These are phyloP conservation scores for Xestia sexstrigata DNA, from an alignment of 2,888 invertebrate species.

Conservation along the genomic window DNA sequence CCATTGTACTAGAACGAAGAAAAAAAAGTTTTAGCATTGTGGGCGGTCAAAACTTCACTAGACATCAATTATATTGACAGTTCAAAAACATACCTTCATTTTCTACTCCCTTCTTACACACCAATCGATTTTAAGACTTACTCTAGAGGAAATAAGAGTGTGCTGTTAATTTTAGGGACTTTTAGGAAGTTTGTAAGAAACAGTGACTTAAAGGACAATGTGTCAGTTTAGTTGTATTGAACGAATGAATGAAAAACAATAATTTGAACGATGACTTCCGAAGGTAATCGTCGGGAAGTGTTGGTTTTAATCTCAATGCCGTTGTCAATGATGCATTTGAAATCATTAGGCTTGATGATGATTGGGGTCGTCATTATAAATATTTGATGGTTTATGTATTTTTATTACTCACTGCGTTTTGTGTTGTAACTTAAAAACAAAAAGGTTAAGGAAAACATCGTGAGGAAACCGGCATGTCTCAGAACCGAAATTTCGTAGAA, in stretches of 20 bases:
- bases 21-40: slow-evolving; percentile 57
- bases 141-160: fast-evolving
- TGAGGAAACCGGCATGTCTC: neutral
- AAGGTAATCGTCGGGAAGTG: slow-evolving; percentile 41
- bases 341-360: slow-evolving; percentile 51
- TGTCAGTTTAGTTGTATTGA: slow-evolving; percentile 53
- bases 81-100: slow-evolving; percentile 28
- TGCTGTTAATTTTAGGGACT: neutral
- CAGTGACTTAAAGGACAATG: slow-evolving; percentile 42
- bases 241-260: slow-evolving; percentile 46
- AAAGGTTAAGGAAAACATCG: neutral
- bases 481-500: neutral
- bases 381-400: slow-evolving; percentile 31
- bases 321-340: slow-evolving; percentile 51
- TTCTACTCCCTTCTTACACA: neutral
- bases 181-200: slow-evolving; percentile 26
- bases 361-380: slow-evolving; percentile 45
- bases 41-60: slow-evolving; percentile 62
- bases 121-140: slow-evolving; percentile 42
- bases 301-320: slow-evolving; percentile 51
- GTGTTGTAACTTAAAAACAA: neutral
- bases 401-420: slow-evolving; percentile 16
- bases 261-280: slow-evolving; percentile 59
- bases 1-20: slow-evolving; percentile 46
- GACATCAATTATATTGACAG: slow-evolving; percentile 67